Evolutionary conservation across 2,797 vertebrate genomes (phyloP).

Genomic region (Pseudochromis fuscus): DNA sequence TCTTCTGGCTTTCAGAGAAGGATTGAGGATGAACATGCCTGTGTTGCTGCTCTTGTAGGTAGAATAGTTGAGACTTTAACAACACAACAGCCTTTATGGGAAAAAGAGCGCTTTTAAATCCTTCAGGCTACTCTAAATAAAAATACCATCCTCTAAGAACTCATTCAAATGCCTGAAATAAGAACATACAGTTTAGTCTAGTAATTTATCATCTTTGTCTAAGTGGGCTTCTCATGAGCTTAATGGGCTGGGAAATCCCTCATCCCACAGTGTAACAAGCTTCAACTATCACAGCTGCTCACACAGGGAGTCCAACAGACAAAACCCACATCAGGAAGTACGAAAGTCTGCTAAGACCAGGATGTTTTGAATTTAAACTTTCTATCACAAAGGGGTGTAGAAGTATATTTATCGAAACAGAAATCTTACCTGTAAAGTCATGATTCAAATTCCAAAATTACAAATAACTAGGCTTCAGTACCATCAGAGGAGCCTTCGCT

Average conservation of each 20-base stretch:
- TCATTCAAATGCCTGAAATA: slow-evolving; percentile 7
- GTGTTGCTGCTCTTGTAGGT: slow-evolving; percentile 6
- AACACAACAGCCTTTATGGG: slow-evolving; percentile 6
- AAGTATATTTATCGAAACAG: slow-evolving; percentile 4
- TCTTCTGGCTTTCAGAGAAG: slow-evolving; percentile 31
- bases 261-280: background rate
- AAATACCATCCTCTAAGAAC: slow-evolving; percentile 11
- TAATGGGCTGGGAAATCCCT: background rate
- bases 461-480: background rate
- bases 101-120: slow-evolving; percentile 1
- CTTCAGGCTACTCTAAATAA: slow-evolving; percentile 11
- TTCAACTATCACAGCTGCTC: background rate
- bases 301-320: background rate
- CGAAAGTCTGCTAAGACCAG: background rate
- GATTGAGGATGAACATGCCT: slow-evolving; percentile 31
- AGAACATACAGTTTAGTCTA: background rate
- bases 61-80: slow-evolving; percentile 19
- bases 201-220: slow-evolving; percentile 3
- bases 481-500: background rate
- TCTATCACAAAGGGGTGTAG: too few relatives aligned
- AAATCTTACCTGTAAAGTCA: slow-evolving; percentile 72
- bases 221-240: slow-evolving; percentile 3
- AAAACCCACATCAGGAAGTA: slow-evolving; percentile 4
- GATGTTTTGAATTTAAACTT: background rate
- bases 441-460: slow-evolving; percentile 41